Percentiles rank a stretch among this genome's conserved stretches.
These are phyloP conservation scores for Solea senegalensis DNA, from an alignment of 2,113 vertebrate species.

Conservation along the genomic window DNA sequence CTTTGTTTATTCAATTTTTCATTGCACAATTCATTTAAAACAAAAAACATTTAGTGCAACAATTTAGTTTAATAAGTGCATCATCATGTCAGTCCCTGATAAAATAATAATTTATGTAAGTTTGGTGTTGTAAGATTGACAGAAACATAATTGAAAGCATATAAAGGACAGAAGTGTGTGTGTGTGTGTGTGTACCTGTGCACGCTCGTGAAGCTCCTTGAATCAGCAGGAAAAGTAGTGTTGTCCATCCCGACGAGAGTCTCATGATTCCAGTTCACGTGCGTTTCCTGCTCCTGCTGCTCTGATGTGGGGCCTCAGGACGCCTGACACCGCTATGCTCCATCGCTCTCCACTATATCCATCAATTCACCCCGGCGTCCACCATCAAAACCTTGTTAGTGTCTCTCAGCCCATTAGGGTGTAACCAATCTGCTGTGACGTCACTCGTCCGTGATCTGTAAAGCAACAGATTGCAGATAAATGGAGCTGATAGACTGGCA, in stretches of 20 bases:
- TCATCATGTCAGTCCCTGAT: too few relatives aligned
- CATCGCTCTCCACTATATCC: constrained; percentile 39
- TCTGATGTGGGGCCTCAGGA: constrained; percentile 48
- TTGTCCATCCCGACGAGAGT: constrained; percentile 54
- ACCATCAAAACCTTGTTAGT: constrained; percentile 48
- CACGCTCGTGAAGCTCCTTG: constrained; percentile 43
- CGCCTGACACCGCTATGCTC: constrained; percentile 26
- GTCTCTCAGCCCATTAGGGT: constrained; percentile 37
- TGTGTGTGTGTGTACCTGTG: constrained; percentile 63
- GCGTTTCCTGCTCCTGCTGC: constrained; percentile 7
- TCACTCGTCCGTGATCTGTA: constrained; percentile 40
- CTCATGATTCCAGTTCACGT: constrained; percentile 66
- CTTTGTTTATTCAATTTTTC: too few relatives aligned
- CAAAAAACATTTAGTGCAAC: too few relatives aligned
- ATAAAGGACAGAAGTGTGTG: too few relatives aligned
- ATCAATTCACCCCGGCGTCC: constrained; percentile 22
- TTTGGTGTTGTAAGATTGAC: too few relatives aligned
- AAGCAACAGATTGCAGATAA: constrained; percentile 31
- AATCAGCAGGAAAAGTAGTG: constrained; percentile 51
- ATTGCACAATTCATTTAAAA: too few relatives aligned
- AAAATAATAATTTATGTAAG: too few relatives aligned
- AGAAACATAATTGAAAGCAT: too few relatives aligned
- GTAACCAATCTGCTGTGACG: constrained; percentile 19
- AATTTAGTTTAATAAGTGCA: too few relatives aligned
- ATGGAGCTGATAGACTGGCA: constrained; percentile 26